Evolutionary conservation across 2,797 vertebrate genomes (phyloP).

Genomic region (Etheostoma nigrum): DNA sequence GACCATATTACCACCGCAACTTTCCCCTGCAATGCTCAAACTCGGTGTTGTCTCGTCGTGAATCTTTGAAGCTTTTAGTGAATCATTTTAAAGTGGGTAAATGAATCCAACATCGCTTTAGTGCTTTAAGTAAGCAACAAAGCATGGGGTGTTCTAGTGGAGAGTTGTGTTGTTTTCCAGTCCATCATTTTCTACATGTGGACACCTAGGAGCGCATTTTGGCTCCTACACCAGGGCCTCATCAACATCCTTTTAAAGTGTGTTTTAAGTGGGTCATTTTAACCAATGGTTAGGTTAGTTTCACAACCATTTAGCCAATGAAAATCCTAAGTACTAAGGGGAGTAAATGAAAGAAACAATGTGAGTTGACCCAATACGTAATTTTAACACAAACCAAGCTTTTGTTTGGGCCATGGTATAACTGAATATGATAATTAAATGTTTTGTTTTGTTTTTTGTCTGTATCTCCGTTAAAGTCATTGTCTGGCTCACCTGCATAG

Average conservation of each 20-base stretch:
- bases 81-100: too few species aligned
- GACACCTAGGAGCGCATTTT: background rate
- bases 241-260: background rate
- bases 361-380: background rate
- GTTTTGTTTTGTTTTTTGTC: background rate
- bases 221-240: too few species aligned
- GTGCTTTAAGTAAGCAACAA: background rate
- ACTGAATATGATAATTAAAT: background rate
- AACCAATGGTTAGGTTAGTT: background rate
- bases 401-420: background rate
- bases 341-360: background rate
- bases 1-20: too few species aligned
- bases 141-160: background rate
- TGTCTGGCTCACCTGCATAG: slow-evolving; percentile 82
- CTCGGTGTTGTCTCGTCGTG: too few species aligned
- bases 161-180: background rate
- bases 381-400: background rate
- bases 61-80: too few species aligned
- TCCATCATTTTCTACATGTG: background rate
- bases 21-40: too few species aligned
- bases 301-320: background rate
- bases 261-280: background rate
- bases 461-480: background rate
- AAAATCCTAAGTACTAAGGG: background rate
- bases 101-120: background rate